Percentiles rank a stretch among this genome's conserved stretches.
Conservation (phyloP, 2,888 invertebrate genomes). For the Lasioglossum morio region DNA sequence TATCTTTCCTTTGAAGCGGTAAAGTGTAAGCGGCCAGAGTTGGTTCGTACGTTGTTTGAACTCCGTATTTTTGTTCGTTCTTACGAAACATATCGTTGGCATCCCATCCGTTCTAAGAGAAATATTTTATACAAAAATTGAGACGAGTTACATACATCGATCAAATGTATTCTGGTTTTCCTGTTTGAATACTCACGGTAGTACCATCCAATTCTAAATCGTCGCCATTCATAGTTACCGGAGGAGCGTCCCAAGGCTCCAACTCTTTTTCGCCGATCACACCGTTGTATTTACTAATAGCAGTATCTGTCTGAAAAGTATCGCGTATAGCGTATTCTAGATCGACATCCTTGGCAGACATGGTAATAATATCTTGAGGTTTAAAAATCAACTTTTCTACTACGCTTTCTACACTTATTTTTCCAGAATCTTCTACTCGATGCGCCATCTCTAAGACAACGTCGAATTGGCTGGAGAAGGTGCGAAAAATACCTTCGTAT, state of each 20-base stretch:
- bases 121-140: not conserved
- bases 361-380: constrained; percentile 92
- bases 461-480: constrained; percentile 95
- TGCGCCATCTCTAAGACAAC: constrained; percentile 95
- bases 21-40: constrained; percentile 96
- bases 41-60: constrained; percentile 96
- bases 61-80: constrained; percentile 96
- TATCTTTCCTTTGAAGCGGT: constrained; percentile 93
- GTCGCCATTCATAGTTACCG: constrained; percentile 86
- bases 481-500: constrained; percentile 96
- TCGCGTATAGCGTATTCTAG: constrained; percentile 95
- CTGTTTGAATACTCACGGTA: constrained; percentile 84
- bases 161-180: not conserved
- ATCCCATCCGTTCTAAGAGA: constrained; percentile 94
- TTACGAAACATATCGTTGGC: constrained; percentile 98
- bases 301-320: constrained; percentile 95
- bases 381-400: constrained; percentile 94
- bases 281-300: constrained; percentile 95
- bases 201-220: constrained; percentile 90
- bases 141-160: not conserved
- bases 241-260: constrained; percentile 93
- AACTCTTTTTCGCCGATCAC: constrained; percentile 91
- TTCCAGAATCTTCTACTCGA: constrained; percentile 90
- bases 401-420: constrained; percentile 89
- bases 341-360: constrained; percentile 94